Evolutionary conservation across 1,140 invertebrate species (phyloP).

Genomic region (Mercenaria mercenaria): DNA sequence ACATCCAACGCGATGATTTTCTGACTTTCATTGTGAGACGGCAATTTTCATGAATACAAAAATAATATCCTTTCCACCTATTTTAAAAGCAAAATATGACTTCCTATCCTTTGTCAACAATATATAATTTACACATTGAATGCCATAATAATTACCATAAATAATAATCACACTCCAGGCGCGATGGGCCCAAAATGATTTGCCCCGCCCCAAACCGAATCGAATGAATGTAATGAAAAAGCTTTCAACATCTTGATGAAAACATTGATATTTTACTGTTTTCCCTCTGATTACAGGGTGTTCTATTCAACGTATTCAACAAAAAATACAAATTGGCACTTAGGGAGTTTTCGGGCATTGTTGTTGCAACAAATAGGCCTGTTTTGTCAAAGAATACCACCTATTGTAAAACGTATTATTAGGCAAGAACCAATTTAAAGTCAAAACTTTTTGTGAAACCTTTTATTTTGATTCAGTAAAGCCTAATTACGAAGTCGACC

Average conservation of each 20-base stretch:
- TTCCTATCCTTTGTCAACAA: slow-evolving; percentile 41
- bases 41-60: slow-evolving; percentile 37
- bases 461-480: slow-evolving; percentile 23
- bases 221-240: slow-evolving; percentile 5
- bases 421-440: slow-evolving; percentile 48
- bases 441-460: slow-evolving; percentile 41
- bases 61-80: slow-evolving; percentile 39
- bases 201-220: slow-evolving; percentile 23
- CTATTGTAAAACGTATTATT: slow-evolving; percentile 49
- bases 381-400: slow-evolving; percentile 13
- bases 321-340: slow-evolving; percentile 48
- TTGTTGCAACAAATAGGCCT: not conserved
- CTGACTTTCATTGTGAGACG: slow-evolving; percentile 39
- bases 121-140: slow-evolving; percentile 56
- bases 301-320: not conserved
- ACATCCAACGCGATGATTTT: slow-evolving; percentile 31
- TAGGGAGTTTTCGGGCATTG: not conserved
- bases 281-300: slow-evolving; percentile 18
- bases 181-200: slow-evolving; percentile 20
- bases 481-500: slow-evolving; percentile 36
- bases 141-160: slow-evolving; percentile 32
- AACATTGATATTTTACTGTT: slow-evolving; percentile 44
- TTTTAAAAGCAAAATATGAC: slow-evolving; percentile 35
- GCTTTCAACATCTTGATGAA: slow-evolving; percentile 30
- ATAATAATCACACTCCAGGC: slow-evolving; percentile 53